Percentiles rank a stretch among this genome's conserved stretches.
Conservation (phyloP, 2,797 vertebrate species). For the Xerus rutilus region DNA sequence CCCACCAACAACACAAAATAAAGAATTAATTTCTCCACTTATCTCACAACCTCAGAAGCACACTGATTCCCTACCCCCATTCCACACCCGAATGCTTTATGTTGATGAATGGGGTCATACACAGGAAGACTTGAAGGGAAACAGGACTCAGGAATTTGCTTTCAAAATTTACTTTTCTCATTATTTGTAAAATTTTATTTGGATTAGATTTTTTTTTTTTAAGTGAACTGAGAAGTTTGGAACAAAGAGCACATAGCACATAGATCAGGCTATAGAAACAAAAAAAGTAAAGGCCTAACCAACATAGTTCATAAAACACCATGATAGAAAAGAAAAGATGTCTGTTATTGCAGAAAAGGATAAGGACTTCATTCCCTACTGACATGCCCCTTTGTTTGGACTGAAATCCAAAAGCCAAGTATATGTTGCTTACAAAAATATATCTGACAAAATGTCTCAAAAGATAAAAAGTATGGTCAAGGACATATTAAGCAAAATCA, state of each 20-base stretch:
- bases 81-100: neutral
- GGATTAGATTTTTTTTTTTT: neutral
- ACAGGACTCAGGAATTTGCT: neutral
- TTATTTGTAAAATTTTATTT: neutral
- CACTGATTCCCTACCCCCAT: neutral
- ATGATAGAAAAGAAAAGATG: neutral
- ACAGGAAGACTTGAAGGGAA: neutral
- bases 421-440: neutral
- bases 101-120: neutral
- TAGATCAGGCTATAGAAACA: neutral
- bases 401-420: neutral
- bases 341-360: neutral
- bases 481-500: neutral
- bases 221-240: neutral
- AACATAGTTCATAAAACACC: neutral
- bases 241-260: neutral
- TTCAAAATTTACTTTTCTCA: neutral
- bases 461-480: neutral
- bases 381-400: neutral
- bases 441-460: neutral
- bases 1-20: neutral
- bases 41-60: neutral
- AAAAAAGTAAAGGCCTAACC: neutral
- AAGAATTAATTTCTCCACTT: neutral
- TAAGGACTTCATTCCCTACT: neutral